Base-by-base conservation (phyloP, 2,888 invertebrate species). In the Ephialtes manifestator region DNA sequence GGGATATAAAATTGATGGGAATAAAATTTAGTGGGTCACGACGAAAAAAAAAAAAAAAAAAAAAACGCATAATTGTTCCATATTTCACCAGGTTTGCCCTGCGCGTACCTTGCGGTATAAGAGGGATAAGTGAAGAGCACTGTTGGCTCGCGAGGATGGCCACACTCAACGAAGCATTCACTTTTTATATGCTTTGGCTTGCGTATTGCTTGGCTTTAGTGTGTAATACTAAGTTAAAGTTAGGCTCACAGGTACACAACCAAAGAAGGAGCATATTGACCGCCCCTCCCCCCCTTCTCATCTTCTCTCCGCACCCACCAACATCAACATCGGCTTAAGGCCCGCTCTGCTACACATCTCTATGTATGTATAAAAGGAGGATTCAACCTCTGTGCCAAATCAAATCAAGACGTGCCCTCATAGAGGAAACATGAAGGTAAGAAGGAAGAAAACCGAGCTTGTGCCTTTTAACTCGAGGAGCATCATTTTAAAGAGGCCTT, bases 361-460 rank as follows among this genome's bases (percentile, higher is more conserved):
- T 71, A 20, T 79, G 79, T 72, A 80, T 72, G 80, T 88, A 88
- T 88, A 88, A 87, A 89, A 90, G 89, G 86, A 85, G 87, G 84
- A 83, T 86, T 88, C 84, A 85, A 86, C 80, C 88, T 89, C 84
- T 65, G 55, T 83, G 82, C 88, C 86, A 90, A 90, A 91, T 90
- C 91, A 91, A 89, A 91, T 84, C 87, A 83, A 89, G 89, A 89
- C 87, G 89, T 90, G 88, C 88, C 87, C 88, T 88, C 88, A 87
- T 46, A 86, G 88, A 84, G 89, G 86, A 89, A 91, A 88, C 89
- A 92, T 92, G 92, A 90, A 91, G 92, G 92, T 91, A 89, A 88
- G 85, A 75, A 60, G 78, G 71, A 78, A 71, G 75, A 63, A 78
- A 82, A 79, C 75, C 75, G 79, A 79, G 78, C 70, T 65, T 58